phyloP scores from a whole-genome alignment of 2,797 vertebrate genomes.

The Geranospiza caerulescens region DNA sequence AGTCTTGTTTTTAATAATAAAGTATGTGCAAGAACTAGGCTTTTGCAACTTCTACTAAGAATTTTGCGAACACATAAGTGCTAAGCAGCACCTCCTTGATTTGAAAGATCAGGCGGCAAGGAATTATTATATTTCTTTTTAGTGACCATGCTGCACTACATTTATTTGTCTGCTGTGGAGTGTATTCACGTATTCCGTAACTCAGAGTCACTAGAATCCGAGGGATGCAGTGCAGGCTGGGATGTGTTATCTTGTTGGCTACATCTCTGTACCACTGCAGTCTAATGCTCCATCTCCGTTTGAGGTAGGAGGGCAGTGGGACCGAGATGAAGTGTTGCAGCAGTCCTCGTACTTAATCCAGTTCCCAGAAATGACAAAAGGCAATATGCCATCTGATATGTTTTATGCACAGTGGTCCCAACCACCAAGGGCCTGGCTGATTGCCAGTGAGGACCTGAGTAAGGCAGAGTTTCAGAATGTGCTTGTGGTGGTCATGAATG shows the following conservation, averaged over 20 bases:
- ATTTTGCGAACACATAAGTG: rapidly evolving
- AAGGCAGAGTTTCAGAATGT: constrained; percentile 38
- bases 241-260: neutral
- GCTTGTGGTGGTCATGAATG: constrained; percentile 49
- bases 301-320: neutral
- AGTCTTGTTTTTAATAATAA: neutral
- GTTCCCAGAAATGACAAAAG: constrained; percentile 51
- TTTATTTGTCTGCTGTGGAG: neutral
- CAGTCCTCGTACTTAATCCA: neutral
- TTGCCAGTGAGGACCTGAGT: constrained; percentile 26
- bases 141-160: neutral
- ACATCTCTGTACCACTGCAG: neutral
- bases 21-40: neutral
- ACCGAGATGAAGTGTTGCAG: neutral
- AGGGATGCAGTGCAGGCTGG: neutral
- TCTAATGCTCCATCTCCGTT: neutral
- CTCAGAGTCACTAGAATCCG: neutral
- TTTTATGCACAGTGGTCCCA: neutral
- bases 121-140: neutral
- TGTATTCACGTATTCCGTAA: neutral
- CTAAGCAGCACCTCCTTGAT: neutral
- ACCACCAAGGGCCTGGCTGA: neutral
- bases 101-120: neutral
- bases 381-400: neutral
- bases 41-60: neutral